Conservation (phyloP, 2,888 invertebrate genomes). For the Merodon equestris region DNA sequence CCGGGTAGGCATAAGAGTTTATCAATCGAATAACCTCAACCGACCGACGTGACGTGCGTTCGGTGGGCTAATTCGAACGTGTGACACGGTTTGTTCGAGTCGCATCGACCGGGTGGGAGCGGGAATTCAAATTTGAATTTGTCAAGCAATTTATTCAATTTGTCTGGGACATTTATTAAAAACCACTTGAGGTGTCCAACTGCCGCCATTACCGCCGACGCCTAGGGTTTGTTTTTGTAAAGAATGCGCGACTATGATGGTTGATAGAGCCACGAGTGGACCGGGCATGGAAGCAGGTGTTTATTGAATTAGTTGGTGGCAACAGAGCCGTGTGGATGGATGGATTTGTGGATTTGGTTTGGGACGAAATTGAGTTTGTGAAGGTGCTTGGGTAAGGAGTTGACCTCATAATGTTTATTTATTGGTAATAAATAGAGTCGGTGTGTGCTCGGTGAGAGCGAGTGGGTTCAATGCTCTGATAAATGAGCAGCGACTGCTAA, state of each 20-base stretch:
- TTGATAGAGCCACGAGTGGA: constrained; percentile 15
- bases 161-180: constrained; percentile 40
- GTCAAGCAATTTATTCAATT: constrained; percentile 61
- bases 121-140: constrained; percentile 46
- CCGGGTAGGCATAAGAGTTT: constrained; percentile 48
- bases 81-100: constrained; percentile 5
- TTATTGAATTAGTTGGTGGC: constrained; percentile 4
- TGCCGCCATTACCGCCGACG: not conserved
- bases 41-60: too few relatives aligned
- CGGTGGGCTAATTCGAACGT: not conserved
- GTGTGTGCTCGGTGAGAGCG: too few relatives aligned
- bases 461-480: too few relatives aligned
- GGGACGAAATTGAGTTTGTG: too few relatives aligned
- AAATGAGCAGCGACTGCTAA: too few relatives aligned
- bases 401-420: too few relatives aligned
- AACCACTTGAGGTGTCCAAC: constrained; percentile 25
- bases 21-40: constrained; percentile 33
- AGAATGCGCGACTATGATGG: constrained; percentile 16
- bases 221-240: constrained; percentile 16
- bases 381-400: too few relatives aligned
- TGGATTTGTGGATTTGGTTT: too few relatives aligned
- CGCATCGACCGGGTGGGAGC: constrained; percentile 12
- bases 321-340: too few relatives aligned
- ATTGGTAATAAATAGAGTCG: too few relatives aligned
- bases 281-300: constrained; percentile 5